Evolutionary conservation across 2,113 vertebrate genomes (phyloP), one percentile per base, ranked within the genome.

Genomic region (Peromyscus maniculatus): DNA sequence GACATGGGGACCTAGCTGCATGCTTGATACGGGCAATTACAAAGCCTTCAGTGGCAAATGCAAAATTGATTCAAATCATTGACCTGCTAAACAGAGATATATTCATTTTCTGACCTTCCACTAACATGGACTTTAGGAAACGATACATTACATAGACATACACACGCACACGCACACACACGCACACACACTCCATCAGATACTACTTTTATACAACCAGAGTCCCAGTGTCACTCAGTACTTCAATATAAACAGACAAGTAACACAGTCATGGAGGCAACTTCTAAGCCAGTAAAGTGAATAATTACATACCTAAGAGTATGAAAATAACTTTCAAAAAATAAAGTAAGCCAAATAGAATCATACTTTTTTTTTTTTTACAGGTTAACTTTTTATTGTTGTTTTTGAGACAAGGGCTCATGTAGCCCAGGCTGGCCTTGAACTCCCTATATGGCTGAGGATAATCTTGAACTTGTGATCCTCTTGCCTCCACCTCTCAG

Each of bases 191-290:
- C 64, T 62, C 94, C 93, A 57, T 93, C 86, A 94, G 87, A 79
- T 86, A 90, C 71, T 93, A 91, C 55, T 95, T 93, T 93, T 92
- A 49, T 84, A 93, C 84, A 96, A 92, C 69, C 79, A 91, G 79
- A 98, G 89, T 94, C 90, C 94, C 96, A 95, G 95, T 92, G 96
- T 94, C 77, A 96, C 55, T 75, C 84, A 94, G 57, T 84, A 95
- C 49, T 96, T 10, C 36, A 91, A 94, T 71, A 97, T 97, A 97
- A 97, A 97, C 71, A 88, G 93, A 96, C 89, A 91, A 92, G 72
- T 66, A 95, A 89, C 94, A 97, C 0, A 64, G 52, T 86, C 92
- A 96, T 7, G 26, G 84, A 95, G 72, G 74, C 79, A 95, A 96
- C 33, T 94, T 96, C 90, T 95, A 83, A 94, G 94, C 62, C 80